Evolutionary conservation across 2,888 invertebrate genomes (phyloP), one percentile per base, ranked within the genome.

Genomic region (Clunio marinus): DNA sequence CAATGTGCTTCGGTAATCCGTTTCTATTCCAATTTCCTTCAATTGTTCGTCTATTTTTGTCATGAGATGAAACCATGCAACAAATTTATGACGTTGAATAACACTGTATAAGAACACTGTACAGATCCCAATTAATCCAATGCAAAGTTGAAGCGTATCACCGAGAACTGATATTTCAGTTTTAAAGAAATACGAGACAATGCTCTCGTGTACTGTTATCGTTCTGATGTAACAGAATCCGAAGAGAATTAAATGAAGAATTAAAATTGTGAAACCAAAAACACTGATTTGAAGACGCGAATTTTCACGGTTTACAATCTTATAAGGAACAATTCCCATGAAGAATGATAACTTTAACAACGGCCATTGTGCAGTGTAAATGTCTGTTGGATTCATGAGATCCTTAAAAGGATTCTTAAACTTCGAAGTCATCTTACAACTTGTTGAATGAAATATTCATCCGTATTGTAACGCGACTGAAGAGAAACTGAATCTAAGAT

Each of bases 141-240:
- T 75, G 24, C 75, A 70, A 55, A 76, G 72, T 2, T 78, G 72
- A 0, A 77, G 74, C 15, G 73, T 72, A 69, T 77, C 78, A 60
- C 78, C 76, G 70, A 77, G 32, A 3, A 76, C 74, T 1, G 78
- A 77, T 1, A 77, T 76, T 22, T 76, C 76, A 1, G 77, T 77
- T 69, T 77, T 76, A 60, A 77, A 78, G 70, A 77, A 77, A 70
- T 77, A 78, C 20, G 77, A 76, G 51, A 77, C 77, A 24, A 77
- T 77, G 55, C 77, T 77, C 57, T 77, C 77, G 0, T 75, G 74
- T 68, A 76, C 74, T 4, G 74, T 70, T 45, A 77, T 55, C 7
- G 77, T 75, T 0, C 73, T 2, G 1, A 72, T 63, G 65, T 77
- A 78, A 70, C 76, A 76, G 2, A 73, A 68, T 1, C 69, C 71